Evolutionary conservation across 1,140 invertebrate species (phyloP).

Genomic region (Leptinotarsa defecta): DNA sequence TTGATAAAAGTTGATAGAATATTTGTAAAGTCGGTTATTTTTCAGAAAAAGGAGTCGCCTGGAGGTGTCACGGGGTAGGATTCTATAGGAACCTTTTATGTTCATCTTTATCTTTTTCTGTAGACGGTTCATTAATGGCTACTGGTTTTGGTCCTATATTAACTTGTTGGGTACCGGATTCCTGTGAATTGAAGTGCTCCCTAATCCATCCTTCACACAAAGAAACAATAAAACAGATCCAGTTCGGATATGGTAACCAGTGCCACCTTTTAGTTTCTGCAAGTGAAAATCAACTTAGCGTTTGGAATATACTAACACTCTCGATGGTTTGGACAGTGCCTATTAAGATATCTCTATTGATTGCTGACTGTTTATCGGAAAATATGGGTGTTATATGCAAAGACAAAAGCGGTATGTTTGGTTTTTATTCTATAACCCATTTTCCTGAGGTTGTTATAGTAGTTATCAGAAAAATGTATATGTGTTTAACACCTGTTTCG

Average conservation of each 20-base stretch:
- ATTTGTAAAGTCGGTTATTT: slow-evolving; percentile 36
- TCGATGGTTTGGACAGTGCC: slow-evolving; percentile 65
- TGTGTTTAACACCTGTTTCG: neutral
- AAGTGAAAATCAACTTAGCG: slow-evolving; percentile 62
- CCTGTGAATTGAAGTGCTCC: slow-evolving; percentile 62
- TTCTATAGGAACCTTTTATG: slow-evolving; percentile 66
- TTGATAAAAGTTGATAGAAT: neutral
- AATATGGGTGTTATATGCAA: slow-evolving; percentile 70
- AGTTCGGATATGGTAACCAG: slow-evolving; percentile 68
- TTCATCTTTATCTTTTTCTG: slow-evolving; percentile 67
- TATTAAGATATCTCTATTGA: slow-evolving; percentile 59
- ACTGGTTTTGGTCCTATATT: slow-evolving; percentile 71
- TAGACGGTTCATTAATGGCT: slow-evolving; percentile 77
- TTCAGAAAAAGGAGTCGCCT: slow-evolving; percentile 61
- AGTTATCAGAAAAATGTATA: too few species aligned
- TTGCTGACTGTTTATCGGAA: slow-evolving; percentile 65
- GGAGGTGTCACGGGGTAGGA: slow-evolving; percentile 70
- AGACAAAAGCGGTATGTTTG: slow-evolving; percentile 63
- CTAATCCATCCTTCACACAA: slow-evolving; percentile 50
- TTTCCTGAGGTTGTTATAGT: neutral
- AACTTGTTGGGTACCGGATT: slow-evolving; percentile 71
- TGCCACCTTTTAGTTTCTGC: slow-evolving; percentile 69
- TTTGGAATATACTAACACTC: slow-evolving; percentile 76
- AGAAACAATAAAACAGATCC: slow-evolving; percentile 55
- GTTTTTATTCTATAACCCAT: slow-evolving; percentile 26